A percentile compares a stretch with the other conserved stretches of the same genome.
Conservation (phyloP, 2,888 invertebrate genomes). For the Rambutsinella grinnellia region DNA sequence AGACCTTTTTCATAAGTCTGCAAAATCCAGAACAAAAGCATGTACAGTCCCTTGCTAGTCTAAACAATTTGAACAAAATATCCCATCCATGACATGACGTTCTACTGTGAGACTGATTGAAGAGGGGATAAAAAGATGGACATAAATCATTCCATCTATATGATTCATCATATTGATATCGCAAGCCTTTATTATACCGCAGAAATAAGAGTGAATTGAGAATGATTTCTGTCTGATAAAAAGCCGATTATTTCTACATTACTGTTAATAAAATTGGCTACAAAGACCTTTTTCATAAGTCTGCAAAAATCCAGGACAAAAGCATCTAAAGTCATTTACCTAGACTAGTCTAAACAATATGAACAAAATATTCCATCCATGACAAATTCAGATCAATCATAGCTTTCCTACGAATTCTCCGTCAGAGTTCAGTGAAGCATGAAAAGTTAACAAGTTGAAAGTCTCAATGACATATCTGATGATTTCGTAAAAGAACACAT, state of each 20-base stretch:
- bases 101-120: too few species aligned
- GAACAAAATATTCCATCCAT: constrained; percentile 10
- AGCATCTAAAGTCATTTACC: constrained; percentile 11
- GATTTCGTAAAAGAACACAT: neutral
- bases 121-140: too few species aligned
- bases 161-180: too few species aligned
- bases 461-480: neutral
- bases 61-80: neutral
- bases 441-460: constrained; percentile 6
- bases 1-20: too few species aligned
- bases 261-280: neutral
- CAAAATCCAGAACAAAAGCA: neutral
- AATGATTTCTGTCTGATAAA: neutral
- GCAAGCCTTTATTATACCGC: neutral
- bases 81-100: constrained; percentile 35
- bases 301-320: too few species aligned
- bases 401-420: constrained; percentile 37
- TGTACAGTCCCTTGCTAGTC: constrained; percentile 4
- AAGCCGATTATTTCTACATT: neutral
- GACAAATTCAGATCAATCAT: constrained; percentile 43
- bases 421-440: constrained; percentile 28
- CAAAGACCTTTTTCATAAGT: too few species aligned
- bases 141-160: too few species aligned
- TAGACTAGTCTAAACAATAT: constrained; percentile 4
- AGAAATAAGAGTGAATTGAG: neutral